These are phyloP conservation scores for Pavo muticus DNA, from an alignment of 2,113 vertebrate genomes.

Conservation along the genomic window DNA sequence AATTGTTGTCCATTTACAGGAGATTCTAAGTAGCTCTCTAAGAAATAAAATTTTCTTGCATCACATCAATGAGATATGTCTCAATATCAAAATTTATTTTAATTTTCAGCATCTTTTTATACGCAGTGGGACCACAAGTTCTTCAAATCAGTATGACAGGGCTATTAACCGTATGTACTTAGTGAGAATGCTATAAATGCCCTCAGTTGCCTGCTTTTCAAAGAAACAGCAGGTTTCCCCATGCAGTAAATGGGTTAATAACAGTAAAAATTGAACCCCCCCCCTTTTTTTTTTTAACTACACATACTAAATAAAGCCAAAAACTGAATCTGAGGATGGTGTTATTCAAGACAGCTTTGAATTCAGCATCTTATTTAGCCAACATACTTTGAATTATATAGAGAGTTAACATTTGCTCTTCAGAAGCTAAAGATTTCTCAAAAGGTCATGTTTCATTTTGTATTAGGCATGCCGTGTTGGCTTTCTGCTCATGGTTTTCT, in stretches of 20 bases:
- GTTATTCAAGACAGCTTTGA: neutral
- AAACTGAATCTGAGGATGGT: neutral
- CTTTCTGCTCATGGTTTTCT: neutral
- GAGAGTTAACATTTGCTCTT: conserved; percentile 33
- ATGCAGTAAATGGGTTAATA: neutral
- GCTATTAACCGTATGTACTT: fast-evolving
- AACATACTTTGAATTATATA: conserved; percentile 18
- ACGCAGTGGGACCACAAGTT: neutral
- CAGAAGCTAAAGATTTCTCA: neutral
- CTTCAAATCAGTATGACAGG: neutral
- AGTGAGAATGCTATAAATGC: fast-evolving
- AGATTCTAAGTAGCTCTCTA: neutral
- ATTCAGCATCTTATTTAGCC: neutral
- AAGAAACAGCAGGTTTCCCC: neutral
- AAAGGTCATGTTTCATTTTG: conserved; percentile 65
- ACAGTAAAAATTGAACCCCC: neutral
- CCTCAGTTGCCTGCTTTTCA: neutral
- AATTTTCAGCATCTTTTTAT: neutral
- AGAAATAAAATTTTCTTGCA: neutral
- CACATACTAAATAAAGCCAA: neutral
- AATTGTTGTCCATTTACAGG: neutral
- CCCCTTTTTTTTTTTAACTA: neutral
- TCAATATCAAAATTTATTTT: neutral
- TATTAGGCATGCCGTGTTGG: neutral
- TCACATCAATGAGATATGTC: neutral